Base-by-base conservation (phyloP, 2,888 invertebrate species). In the Erpobdella octoculata region DNA sequence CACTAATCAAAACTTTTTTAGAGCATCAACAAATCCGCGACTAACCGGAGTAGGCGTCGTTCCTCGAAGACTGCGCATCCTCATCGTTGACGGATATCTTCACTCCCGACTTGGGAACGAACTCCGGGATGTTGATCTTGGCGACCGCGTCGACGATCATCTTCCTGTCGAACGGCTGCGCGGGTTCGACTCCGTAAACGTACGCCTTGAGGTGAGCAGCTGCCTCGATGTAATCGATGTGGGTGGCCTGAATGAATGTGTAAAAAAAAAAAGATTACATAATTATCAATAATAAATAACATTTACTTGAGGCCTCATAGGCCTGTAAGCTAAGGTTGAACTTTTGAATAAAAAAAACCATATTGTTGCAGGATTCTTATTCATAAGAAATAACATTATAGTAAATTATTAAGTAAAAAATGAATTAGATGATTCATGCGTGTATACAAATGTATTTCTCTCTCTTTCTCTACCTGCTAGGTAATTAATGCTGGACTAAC, bases 81-180 rank as follows among this genome's bases (percentile, higher is more conserved):
- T 93, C 90, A 83, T 99, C 98, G 18, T 91, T 96, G 31, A 93
- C 90, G 36, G 95, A 96, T 77, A 98, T 98, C 83, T 90, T 92
- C 0, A 99, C 92, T 28, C 97, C 97, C 4, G 92, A 91, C 79
- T 89, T 90, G 0, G 98, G 97, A 73, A 88, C 88, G 84, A 98
- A 98, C 79, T 89, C 89, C 35, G 94, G 92, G 59, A 96, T 91
- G 79, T 86, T 79, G 33, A 93, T 76, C 61, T 77, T 78, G 21
- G 76, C 79, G 5, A 89, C 88, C 77, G 92, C 85, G 73, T 88
- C 85, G 0, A 88, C 88, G 65, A 94, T 87, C 71, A 84, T 84
- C 18, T 86, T 85, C 58, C 90, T 86, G 81, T 93, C 89, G 37
- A 33, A 69, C 31, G 88, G 85, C 74, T 88, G 88, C 68, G 88